Base-by-base conservation (phyloP, 37 sponge, comb jelly and placozoan genomes). In the Halisarca cf. caerulea region DNA sequence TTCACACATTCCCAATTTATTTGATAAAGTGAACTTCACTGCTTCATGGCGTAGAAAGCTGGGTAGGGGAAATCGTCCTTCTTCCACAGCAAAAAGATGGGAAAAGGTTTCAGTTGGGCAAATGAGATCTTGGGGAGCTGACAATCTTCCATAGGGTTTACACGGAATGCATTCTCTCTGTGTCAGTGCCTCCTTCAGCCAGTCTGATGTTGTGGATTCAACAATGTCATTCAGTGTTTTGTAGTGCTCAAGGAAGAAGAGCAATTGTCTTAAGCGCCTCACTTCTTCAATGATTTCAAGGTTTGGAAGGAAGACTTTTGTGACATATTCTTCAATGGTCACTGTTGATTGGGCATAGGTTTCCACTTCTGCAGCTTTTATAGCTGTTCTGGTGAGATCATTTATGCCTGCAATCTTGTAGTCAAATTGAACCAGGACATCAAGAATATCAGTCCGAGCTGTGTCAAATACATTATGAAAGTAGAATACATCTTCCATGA, bases 51-150 rank as follows among this genome's bases (percentile, higher is more conserved):
- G 21, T 21, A 78, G 17, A 55, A 87, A 80, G 14, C n/a, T 2
- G 20, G 83, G 37, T 20, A 36, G 59, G 17, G 91, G 91, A 58
- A 91, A 91, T 21, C 84, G 66, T 53, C 66, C 91, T 21, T 91
- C 91, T 40, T 15, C 42, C 8, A 39, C 42, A 27, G 45, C 32
- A 57, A 83, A 91, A 3, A 91, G 59, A 36, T 15, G 21, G 15
- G 14, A 40, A 39, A 74, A 43, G 2, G 44, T 40, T 32, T 43
- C 27, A n/a, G 17, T 55, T 66, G 80, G 44, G 54, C 72, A 66
- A 57, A 91, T 84, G 3, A 91, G 30, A 2, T 83, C 58, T 38
- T 33, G 3, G 9, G 85, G 82, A 37, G 0, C 1, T 28, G 28
- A 38, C 2, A 87, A 55, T 44, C 35, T 0, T 20, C 59, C 80